These are phyloP conservation scores for Spondyliosoma cantharus DNA, from an alignment of 2,797 vertebrate genomes.

Conservation along the genomic window DNA sequence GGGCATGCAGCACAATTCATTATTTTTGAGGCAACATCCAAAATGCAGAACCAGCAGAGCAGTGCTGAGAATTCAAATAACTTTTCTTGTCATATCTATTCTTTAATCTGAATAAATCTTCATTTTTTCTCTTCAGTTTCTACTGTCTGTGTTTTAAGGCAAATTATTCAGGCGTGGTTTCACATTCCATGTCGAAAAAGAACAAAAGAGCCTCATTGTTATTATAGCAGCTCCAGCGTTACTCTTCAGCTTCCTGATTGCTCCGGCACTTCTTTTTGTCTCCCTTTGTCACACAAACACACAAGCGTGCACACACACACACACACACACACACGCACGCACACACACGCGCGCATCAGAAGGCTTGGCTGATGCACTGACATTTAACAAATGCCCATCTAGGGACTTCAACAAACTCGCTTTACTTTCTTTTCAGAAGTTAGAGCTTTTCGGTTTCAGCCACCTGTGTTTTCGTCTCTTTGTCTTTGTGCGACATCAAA, in stretches of 20 bases:
- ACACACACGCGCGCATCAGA: neutral
- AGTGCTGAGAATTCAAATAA: conserved; percentile 52
- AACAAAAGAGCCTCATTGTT: conserved; percentile 27
- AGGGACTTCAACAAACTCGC: conserved; percentile 36
- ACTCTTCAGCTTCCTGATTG: conserved; percentile 21
- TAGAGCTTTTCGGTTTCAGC: conserved; percentile 35
- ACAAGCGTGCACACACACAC: conserved; percentile 1
- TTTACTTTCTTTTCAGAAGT: conserved; percentile 46
- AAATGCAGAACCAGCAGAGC: conserved; percentile 47
- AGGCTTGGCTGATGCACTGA: conserved; percentile 28
- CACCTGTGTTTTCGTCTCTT: conserved; percentile 38
- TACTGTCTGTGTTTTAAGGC: conserved; percentile 41
- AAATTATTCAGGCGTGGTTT: conserved; percentile 58
- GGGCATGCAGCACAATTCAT: conserved; percentile 52
- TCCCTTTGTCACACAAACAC: conserved; percentile 19
- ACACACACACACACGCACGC: neutral
- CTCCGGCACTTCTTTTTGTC: conserved; percentile 7
- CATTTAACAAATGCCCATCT: conserved; percentile 54
- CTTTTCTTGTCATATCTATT: conserved; percentile 45
- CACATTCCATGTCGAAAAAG: conserved; percentile 32
- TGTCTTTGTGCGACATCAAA: conserved; percentile 41
- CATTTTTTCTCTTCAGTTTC: neutral
- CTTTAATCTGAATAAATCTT: conserved; percentile 49
- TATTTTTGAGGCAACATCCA: conserved; percentile 51
- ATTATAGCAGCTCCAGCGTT: conserved; percentile 22